phyloP scores from a whole-genome alignment of 2,113 vertebrate species.

The Dipodomys stephensi region DNA sequence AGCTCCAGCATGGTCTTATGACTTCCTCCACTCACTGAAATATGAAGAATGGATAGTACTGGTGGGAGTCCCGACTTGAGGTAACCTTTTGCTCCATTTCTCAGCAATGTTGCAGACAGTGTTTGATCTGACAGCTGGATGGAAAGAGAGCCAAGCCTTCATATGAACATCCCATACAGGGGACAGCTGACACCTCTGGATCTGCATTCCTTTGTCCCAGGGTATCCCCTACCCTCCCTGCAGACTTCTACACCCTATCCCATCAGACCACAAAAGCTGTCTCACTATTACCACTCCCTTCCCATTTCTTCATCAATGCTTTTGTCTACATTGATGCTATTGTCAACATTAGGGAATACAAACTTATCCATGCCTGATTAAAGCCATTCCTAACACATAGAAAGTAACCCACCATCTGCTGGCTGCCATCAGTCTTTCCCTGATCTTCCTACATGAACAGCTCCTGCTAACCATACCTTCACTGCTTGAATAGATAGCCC shows the following conservation, averaged over 20 bases:
- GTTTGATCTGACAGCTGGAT: not conserved
- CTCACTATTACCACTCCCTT: not conserved
- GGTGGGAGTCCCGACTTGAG: not conserved
- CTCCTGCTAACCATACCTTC: not conserved
- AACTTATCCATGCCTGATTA: not conserved
- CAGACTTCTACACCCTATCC: too few species aligned
- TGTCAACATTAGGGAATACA: not conserved
- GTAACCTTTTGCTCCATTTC: accelerated
- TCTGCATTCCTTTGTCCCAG: too few species aligned
- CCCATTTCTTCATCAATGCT: not conserved
- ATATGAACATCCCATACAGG: not conserved
- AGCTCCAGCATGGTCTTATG: not conserved
- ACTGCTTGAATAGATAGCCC: accelerated
- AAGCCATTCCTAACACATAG: not conserved
- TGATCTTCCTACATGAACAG: accelerated
- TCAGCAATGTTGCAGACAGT: not conserved
- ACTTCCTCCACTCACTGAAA: not conserved
- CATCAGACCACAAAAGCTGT: not conserved
- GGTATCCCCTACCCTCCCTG: not conserved
- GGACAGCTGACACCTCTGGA: too few species aligned
- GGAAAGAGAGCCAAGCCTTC: not conserved
- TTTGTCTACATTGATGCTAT: not conserved
- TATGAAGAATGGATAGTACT: not conserved
- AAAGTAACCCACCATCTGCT: too few species aligned
- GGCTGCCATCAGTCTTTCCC: not conserved